Conservation (phyloP, 1,140 invertebrate genomes). For the Hormaphis cornu region DNA sequence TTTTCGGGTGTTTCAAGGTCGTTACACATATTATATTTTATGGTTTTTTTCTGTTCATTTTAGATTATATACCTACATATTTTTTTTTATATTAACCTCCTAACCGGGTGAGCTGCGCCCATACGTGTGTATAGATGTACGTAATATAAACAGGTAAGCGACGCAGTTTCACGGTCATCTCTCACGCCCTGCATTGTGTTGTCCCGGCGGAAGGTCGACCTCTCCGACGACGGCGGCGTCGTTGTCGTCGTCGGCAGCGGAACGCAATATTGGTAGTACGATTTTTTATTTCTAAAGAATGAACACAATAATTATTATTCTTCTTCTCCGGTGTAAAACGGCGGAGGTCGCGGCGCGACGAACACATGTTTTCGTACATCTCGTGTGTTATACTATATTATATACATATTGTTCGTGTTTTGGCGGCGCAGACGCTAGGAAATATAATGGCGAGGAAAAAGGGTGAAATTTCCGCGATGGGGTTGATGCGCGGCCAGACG, state of each 20-base stretch:
- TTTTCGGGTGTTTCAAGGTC: constrained; percentile 23
- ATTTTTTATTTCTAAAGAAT: background rate
- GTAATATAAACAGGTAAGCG: constrained; percentile 27
- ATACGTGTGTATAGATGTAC: no score
- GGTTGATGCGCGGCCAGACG: background rate
- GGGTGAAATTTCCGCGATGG: constrained; percentile 30
- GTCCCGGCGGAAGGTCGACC: constrained; percentile 28
- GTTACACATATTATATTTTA: constrained; percentile 13
- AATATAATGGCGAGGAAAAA: background rate
- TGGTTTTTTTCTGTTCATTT: background rate
- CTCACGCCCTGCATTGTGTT: constrained; percentile 24
- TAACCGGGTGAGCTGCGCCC: constrained; percentile 23
- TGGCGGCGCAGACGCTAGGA: background rate
- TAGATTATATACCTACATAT: background rate
- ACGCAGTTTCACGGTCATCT: constrained; percentile 29
- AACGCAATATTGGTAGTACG: constrained; percentile 24
- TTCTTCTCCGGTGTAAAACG: background rate
- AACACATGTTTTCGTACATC: background rate
- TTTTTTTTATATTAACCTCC: constrained; percentile 26
- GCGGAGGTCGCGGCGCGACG: background rate
- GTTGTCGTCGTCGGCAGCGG: background rate
- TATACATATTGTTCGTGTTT: background rate
- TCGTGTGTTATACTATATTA: no score
- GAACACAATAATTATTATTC: background rate
- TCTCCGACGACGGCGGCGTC: background rate